Evolutionary conservation across 2,113 vertebrate species (phyloP), one percentile per base, ranked within the genome.

Genomic region (Pelecanus crispus): DNA sequence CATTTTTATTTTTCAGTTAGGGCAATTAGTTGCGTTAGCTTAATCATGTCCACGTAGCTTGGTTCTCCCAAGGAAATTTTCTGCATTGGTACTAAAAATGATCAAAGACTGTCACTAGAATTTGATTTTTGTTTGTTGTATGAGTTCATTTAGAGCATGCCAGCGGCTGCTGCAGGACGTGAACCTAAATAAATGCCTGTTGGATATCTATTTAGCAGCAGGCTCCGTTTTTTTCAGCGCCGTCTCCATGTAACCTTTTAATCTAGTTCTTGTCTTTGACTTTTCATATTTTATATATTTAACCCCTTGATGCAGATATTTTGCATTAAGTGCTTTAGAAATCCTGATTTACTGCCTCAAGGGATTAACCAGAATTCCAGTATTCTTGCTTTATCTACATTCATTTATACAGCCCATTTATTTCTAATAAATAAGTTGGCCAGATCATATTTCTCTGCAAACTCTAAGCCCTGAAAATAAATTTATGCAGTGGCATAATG

Each of bases 231-330:
- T 93, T 94, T 87, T 81, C 92, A 94, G 71, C 52, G 74, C 38
- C 1, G 1, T 79, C 61, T 93, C 52, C 11, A 8, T 42, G 73
- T 90, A 90, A 81, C 90, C 88, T 95, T 95, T 67, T 96, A 94
- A 93, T 97, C 93, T 95, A 81, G 34, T 79, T 96, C 95, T 94
- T 96, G 85, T 95, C 96, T 95, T 86, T 92, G 81, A 68, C 81
- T 92, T 93, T 95, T 94, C 81, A 58, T 94, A 96, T 45, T 87
- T 91, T 92, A 96, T 96, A 84, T 90, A 91, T 97, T 95, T 96
- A 96, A 93, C 79, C 92, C 90, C 95, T 94, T 92, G 83, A 92
- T 96, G 94, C 92, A 97, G 94, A 94, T 94, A 96, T 90, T 96
- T 95, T 95, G 61, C 71, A 90, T 93, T 97, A 95, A 94, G 65